A percentile compares a stretch with the other conserved stretches of the same genome.
Conservation (phyloP, 92 coral and sea anemone genomes). For the Epizoanthus rinbou region DNA sequence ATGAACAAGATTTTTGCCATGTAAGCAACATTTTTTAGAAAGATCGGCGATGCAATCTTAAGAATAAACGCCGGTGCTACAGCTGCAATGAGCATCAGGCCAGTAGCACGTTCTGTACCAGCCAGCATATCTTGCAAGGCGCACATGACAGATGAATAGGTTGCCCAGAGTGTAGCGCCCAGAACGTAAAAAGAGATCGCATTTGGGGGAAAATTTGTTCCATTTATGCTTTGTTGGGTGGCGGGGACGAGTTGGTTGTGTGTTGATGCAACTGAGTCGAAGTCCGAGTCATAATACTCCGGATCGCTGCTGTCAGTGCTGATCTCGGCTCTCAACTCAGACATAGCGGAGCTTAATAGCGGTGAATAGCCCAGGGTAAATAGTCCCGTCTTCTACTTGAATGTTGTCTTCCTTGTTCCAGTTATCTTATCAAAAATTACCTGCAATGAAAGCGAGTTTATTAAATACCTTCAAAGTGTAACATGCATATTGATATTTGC, state of each 20-base stretch:
- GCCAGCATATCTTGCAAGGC: constrained; percentile 75
- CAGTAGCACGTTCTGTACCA: constrained; percentile 68
- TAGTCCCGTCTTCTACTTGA: too few species aligned
- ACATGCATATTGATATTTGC: too few species aligned
- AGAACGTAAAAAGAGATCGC: constrained; percentile 52
- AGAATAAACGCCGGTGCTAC: constrained; percentile 74
- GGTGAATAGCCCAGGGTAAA: too few species aligned
- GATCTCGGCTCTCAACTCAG: not conserved
- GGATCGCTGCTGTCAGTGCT: constrained; percentile 17
- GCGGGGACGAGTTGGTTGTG: not conserved
- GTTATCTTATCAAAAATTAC: too few species aligned
- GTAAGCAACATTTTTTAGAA: constrained; percentile 46
- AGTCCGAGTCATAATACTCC: not conserved
- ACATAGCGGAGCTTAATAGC: too few species aligned
- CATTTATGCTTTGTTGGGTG: not conserved
- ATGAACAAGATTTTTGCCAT: constrained; percentile 49
- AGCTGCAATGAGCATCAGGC: constrained; percentile 62
- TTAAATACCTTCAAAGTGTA: too few species aligned
- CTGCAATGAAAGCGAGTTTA: too few species aligned
- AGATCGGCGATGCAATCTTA: constrained; percentile 58
- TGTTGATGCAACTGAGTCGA: constrained; percentile 12
- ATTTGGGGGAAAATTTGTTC: constrained; percentile 6
- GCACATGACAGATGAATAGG: constrained; percentile 67
- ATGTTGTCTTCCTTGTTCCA: too few species aligned
- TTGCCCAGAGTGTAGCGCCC: constrained; percentile 62